Evolutionary conservation across 2,888 invertebrate species (phyloP).

Genomic region (Dryocosmus kuriphilus): DNA sequence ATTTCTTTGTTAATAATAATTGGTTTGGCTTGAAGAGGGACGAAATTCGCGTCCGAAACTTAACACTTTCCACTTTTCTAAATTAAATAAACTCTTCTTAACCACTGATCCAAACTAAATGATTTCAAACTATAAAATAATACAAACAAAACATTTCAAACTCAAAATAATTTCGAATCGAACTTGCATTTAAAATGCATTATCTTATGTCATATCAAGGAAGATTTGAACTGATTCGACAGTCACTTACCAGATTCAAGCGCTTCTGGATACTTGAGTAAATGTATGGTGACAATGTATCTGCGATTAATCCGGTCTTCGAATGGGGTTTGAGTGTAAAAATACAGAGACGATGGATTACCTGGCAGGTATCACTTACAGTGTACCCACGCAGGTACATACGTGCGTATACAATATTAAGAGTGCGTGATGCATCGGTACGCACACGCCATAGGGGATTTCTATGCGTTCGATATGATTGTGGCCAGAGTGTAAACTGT

Average conservation of each 20-base stretch:
- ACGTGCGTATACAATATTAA: background rate
- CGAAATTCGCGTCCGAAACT: too few species aligned
- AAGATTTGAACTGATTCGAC: background rate
- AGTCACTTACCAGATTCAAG: background rate
- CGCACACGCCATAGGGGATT: background rate
- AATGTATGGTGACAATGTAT: slow-evolving; percentile 20
- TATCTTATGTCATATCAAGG: too few species aligned
- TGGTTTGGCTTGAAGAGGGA: too few species aligned
- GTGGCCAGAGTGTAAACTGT: background rate
- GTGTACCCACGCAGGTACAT: slow-evolving; percentile 28
- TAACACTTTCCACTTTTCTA: too few species aligned
- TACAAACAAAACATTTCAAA: too few species aligned
- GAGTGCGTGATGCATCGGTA: slow-evolving; percentile 32
- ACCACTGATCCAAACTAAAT: too few species aligned
- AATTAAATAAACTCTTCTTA: too few species aligned
- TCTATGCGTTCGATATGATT: slow-evolving; percentile 25
- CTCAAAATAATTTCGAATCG: too few species aligned
- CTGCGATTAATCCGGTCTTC: slow-evolving; percentile 31
- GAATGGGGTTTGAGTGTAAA: slow-evolving; percentile 3
- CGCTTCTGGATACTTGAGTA: background rate
- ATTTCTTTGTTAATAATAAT: too few species aligned
- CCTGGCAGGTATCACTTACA: slow-evolving; percentile 38
- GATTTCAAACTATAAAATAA: too few species aligned
- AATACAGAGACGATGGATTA: slow-evolving; percentile 31
- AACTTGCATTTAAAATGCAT: too few species aligned